Conservation (phyloP, 2,797 vertebrate species). For the Acomys russatus region DNA sequence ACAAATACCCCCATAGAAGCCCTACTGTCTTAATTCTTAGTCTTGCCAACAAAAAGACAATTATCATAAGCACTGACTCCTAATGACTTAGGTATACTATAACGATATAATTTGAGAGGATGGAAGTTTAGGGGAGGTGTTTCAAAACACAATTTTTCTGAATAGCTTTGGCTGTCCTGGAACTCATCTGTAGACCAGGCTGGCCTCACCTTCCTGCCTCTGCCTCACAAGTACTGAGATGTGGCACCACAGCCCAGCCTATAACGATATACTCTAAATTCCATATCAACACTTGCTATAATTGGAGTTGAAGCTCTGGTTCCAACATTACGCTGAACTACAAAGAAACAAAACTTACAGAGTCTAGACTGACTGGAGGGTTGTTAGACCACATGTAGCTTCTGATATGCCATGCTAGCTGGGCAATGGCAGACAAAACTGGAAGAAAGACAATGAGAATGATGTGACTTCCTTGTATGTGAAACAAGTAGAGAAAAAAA, state of each 20-base stretch:
- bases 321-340: not conserved
- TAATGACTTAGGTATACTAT: not conserved
- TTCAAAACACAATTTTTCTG: not conserved
- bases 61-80: not conserved
- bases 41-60: conserved; percentile 37
- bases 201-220: not conserved
- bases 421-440: not conserved
- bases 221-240: not conserved
- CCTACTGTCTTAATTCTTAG: not conserved
- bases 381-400: not conserved
- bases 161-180: not conserved
- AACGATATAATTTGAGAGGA: not conserved
- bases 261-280: not conserved
- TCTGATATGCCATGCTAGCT: not conserved
- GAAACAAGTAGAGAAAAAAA: not conserved
- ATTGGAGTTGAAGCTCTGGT: not conserved
- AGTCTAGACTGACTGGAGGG: not conserved
- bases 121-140: not conserved
- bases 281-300: not conserved
- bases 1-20: not conserved
- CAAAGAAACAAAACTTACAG: not conserved
- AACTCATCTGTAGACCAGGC: not conserved
- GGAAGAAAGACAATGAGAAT: not conserved
- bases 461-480: not conserved
- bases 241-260: not conserved